A percentile compares a stretch with the other conserved stretches of the same genome.
Conservation (phyloP, 2,888 invertebrate genomes). For the Pseudococcus viburni region DNA sequence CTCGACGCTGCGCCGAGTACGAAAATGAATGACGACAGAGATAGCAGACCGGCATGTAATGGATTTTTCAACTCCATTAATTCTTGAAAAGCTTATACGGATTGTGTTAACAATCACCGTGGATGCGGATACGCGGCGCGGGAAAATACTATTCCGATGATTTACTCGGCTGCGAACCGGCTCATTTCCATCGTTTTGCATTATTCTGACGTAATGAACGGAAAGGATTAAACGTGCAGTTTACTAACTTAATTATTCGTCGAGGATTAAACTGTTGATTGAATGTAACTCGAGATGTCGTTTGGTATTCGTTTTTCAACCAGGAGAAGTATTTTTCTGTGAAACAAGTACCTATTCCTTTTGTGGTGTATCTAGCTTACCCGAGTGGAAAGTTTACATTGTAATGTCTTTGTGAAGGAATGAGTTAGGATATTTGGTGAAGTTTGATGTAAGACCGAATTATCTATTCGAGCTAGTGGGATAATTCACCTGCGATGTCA, state of each 20-base stretch:
- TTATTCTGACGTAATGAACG: constrained; percentile 54
- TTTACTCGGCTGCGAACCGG: constrained; percentile 40
- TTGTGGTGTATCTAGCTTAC: background rate
- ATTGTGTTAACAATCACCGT: constrained; percentile 57
- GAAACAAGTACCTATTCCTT: background rate
- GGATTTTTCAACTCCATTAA: constrained; percentile 57
- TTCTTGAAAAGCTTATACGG: constrained; percentile 57
- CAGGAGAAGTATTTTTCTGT: background rate
- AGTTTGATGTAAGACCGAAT: background rate
- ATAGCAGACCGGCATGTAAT: constrained; percentile 44
- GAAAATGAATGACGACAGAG: constrained; percentile 49
- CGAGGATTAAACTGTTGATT: constrained; percentile 56
- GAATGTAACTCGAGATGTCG: constrained; percentile 47
- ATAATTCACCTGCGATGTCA: background rate
- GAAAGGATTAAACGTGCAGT: constrained; percentile 56
- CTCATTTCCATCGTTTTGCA: constrained; percentile 57
- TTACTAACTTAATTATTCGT: constrained; percentile 55
- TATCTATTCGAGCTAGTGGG: background rate
- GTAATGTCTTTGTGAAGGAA: background rate
- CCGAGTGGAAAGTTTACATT: background rate
- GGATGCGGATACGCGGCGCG: constrained; percentile 44
- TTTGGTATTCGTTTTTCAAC: background rate
- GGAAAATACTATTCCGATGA: constrained; percentile 48
- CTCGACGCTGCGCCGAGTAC: background rate
- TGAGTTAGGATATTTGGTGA: background rate